Base-by-base conservation (phyloP, 2,113 vertebrate species). In the Suricata suricatta region DNA sequence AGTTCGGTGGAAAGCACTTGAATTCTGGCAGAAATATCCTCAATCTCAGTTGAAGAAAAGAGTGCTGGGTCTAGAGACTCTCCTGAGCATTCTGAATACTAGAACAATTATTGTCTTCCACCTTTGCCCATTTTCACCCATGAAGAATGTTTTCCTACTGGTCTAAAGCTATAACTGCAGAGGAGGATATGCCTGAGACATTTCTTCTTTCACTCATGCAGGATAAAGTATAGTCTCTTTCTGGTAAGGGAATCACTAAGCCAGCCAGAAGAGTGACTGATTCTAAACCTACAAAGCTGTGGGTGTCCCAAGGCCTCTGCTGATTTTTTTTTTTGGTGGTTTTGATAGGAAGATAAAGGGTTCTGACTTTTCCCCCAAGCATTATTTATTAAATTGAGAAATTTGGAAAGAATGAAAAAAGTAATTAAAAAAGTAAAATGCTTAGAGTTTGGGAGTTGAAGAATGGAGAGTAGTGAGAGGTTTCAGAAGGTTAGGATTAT, bases 401-500 rank as follows among this genome's bases (percentile, higher is more conserved):
- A 74, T 44, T 66, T 71, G 38, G 29, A 90, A 82, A 90, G 14
- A 81, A 82, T 60, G 10, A 88, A 81, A 87, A 76, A 5, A 25
- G 29, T 41, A 79, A 17, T 5, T 5, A 63, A 63, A 72, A 96
- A 74, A 44, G 2, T 8, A 14, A 94, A 91, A 85, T 81, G 31
- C 1, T 76, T 88, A 80, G 66, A 89, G n/a, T 95, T 93, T 79
- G 7, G 31, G 19, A 83, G 23, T 41, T 90, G 38, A 64, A 88
- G 92, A 83, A 38, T 82, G 19, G 63, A 81, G 69, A 95, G 29
- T 80, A 47, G 76, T 86, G 16, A 83, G 63, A 90, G 33, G 44
- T 86, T 96, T 19, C 57, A 50, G 52, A 80, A 87, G 63, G 25
- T 95, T 25, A 87, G 38, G 94, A 69, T 86, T 93, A 79, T 94